Conservation (phyloP, 2,113 vertebrate genomes). For the Lontra canadensis region DNA sequence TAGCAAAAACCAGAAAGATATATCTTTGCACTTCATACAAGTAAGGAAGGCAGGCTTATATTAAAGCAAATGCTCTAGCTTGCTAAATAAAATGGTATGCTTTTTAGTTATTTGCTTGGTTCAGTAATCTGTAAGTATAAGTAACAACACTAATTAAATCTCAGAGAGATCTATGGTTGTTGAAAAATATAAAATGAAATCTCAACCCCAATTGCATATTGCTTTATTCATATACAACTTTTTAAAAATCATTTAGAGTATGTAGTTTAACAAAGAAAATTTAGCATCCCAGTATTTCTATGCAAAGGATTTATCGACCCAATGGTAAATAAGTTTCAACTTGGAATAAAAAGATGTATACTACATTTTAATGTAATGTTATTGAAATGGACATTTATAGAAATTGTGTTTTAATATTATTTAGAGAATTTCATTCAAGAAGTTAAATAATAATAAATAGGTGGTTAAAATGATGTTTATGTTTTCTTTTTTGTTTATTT, state of each 20-base stretch:
- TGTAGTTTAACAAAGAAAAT: slow-evolving; percentile 37
- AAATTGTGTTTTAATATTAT: not conserved
- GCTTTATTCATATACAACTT: not conserved
- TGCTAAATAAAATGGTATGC: slow-evolving; percentile 1
- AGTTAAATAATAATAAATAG: not conserved
- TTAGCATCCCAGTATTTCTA: not conserved
- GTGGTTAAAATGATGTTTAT: not conserved
- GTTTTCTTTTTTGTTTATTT: not conserved
- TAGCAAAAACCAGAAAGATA: slow-evolving; percentile 51
- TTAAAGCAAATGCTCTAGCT: not conserved
- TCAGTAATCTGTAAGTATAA: slow-evolving; percentile 31
- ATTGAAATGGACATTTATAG: not conserved
- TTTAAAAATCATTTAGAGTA: not conserved
- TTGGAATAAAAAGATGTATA: not conserved
- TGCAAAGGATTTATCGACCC: not conserved
- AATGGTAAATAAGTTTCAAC: not conserved
- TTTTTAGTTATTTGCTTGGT: slow-evolving; percentile 39
- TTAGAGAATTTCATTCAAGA: not conserved
- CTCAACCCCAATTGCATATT: not conserved
- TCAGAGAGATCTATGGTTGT: slow-evolving; percentile 1
- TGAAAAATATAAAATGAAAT: not conserved
- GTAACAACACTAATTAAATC: slow-evolving; percentile 43
- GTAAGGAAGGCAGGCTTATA: not conserved
- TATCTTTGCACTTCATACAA: not conserved
- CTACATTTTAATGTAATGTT: not conserved